Conservation (phyloP, 2,888 invertebrate genomes). For the Entomobrya multifasciata region DNA sequence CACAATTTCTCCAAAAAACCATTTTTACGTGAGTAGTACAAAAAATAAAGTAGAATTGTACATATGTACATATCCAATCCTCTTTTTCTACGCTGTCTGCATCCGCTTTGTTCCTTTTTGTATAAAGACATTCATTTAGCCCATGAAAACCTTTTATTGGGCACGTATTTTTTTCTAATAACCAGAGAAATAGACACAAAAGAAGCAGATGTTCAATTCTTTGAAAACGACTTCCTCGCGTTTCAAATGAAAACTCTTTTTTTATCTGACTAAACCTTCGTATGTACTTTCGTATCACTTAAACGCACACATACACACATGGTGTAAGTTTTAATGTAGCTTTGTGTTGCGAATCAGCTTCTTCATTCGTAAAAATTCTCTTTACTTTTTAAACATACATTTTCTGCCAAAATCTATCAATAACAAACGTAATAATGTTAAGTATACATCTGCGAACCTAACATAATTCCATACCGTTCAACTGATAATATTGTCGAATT, state of each 20-base stretch:
- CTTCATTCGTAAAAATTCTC: not conserved
- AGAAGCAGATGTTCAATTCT: conserved; percentile 55
- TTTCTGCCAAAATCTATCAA: not conserved
- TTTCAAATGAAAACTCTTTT: conserved; percentile 1
- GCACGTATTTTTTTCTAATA: conserved; percentile 56
- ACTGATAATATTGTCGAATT: conserved; percentile 10
- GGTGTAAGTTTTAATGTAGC: not conserved
- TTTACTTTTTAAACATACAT: not conserved
- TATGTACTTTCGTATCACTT: not conserved
- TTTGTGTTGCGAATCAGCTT: too few relatives aligned
- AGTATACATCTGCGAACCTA: too few relatives aligned
- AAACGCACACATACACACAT: not conserved
- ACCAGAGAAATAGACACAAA: conserved; percentile 58
- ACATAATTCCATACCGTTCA: not conserved
- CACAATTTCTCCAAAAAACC: not conserved
- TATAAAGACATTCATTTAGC: conserved; percentile 31
- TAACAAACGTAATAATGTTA: not conserved
- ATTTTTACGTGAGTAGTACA: not conserved
- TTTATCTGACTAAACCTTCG: too few relatives aligned
- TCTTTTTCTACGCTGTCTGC: not conserved
- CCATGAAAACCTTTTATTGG: conserved; percentile 43
- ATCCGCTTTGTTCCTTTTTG: not conserved
- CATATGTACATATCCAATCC: not conserved
- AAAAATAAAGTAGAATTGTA: conserved; percentile 1
- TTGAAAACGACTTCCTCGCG: conserved; percentile 40